Base-by-base conservation (phyloP, 2,888 invertebrate genomes). In the Falcaria lacertinaria region DNA sequence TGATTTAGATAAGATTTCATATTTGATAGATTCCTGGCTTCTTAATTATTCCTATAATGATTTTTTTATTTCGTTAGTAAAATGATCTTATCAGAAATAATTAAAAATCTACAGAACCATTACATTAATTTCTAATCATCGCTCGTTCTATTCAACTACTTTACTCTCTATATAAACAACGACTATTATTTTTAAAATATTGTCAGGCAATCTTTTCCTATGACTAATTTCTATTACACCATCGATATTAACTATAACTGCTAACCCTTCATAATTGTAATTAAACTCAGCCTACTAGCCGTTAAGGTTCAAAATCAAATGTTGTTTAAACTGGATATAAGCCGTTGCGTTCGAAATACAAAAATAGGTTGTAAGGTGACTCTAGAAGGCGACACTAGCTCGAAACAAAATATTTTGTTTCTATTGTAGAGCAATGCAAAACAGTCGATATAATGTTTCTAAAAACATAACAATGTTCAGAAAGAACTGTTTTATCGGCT, bases 111-210 rank as follows among this genome's bases (percentile, higher is more conserved):
- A 41, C 40, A 33, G 40, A 25, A 37, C 40, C 36, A 47, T 38
- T 16, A 33, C 41, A 47, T 42, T 37, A 39, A 41, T 43, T 52
- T 39, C 33, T 17, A 33, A 39, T 42, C 40, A 33, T 45, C 48
- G 43, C 48, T 44, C 51, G 52, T 48, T 47, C 49, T 50, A 54
- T 43, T 48, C 37, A 34, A 47, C 56, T 51, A 59, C 62, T 54
- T 56, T 53, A 50, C 60, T 57, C 54, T 61, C 54, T 57, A 52
- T 51, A 64, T 64, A 74, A 74, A 74, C 74, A 74, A 66, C 63
- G 59, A 57, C 63, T 66, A 66, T 57, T 70, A 71, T 74, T 76
- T 74, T 70, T 63, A 67, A n/a, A 76, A 76, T 74, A 74, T 64
- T 64, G 63, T 58, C 66, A 50, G 47, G 62, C 68, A 71, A 72